Evolutionary conservation across 2,888 invertebrate species (phyloP).

Genomic region (Rhagonycha fulva): DNA sequence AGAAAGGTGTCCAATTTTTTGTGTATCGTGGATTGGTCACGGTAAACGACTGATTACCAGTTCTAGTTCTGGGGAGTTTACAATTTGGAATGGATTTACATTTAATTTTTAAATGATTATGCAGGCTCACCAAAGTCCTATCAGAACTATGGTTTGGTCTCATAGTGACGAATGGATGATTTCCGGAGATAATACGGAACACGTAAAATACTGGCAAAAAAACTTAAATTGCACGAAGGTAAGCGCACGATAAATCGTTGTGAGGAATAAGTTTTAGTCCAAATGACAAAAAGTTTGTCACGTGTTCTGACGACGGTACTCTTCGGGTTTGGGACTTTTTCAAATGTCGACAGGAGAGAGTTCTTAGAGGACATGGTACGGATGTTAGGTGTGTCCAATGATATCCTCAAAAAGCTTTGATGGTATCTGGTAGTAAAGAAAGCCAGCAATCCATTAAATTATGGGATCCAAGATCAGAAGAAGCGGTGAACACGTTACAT

Average conservation of each 20-base stretch:
- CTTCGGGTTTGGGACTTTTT: too few relatives aligned
- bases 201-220: conserved; percentile 99
- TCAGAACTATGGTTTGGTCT: conserved; percentile 99
- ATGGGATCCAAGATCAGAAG: conserved; percentile 98
- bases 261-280: conserved; percentile 91
- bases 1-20: conserved; percentile 98
- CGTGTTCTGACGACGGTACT: too few relatives aligned
- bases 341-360: conserved; percentile 93
- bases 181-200: conserved; percentile 98
- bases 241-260: conserved; percentile 99
- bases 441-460: conserved; percentile 99
- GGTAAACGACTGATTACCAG: conserved; percentile 96
- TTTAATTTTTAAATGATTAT: conserved; percentile 99
- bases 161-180: too few relatives aligned
- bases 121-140: conserved; percentile 99
- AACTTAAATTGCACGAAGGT: conserved; percentile 99
- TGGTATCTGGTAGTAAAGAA: too few relatives aligned
- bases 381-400: conserved; percentile 99
- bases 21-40: conserved; percentile 99
- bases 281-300: conserved; percentile 53
- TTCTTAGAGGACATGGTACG: conserved; percentile 93
- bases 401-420: conserved; percentile 97
- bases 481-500: conserved; percentile 94
- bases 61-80: conserved; percentile 98
- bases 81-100: conserved; percentile 98